phyloP scores from a whole-genome alignment of 64 coral and sea anemone genomes.

The Catalaphyllia jardinei region DNA sequence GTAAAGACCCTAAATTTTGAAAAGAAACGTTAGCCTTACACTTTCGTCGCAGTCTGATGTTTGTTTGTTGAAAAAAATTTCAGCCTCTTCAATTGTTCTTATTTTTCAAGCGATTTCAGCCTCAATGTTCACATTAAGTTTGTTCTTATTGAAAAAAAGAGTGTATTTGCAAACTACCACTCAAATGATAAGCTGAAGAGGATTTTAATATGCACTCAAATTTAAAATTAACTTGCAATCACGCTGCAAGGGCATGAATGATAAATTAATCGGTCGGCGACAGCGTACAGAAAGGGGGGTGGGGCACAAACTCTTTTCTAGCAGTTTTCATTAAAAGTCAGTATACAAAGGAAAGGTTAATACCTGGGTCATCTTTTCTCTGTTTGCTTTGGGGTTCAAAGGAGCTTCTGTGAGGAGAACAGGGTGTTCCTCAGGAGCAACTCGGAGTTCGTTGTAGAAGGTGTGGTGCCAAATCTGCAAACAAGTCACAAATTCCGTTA shows the following conservation, averaged over 20 bases:
- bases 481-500: neutral
- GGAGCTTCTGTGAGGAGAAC: conserved; percentile 73
- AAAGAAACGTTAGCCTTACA: too few relatives aligned
- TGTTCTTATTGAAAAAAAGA: too few relatives aligned
- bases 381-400: conserved; percentile 68
- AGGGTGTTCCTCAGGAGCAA: conserved; percentile 68
- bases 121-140: too few relatives aligned
- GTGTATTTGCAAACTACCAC: too few relatives aligned
- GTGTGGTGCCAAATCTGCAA: conserved; percentile 69
- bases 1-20: too few relatives aligned
- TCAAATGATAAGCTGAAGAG: too few relatives aligned
- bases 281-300: neutral
- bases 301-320: neutral
- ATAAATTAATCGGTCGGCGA: neutral
- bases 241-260: neutral
- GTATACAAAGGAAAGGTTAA: neutral
- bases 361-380: conserved; percentile 79
- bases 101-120: too few relatives aligned
- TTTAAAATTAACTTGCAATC: too few relatives aligned
- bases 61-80: too few relatives aligned
- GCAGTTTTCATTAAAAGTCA: neutral
- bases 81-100: too few relatives aligned
- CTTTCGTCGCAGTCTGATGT: too few relatives aligned
- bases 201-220: too few relatives aligned
- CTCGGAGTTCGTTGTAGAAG: conserved; percentile 77